Evolutionary conservation across 2,113 vertebrate genomes (phyloP).

Genomic region (Eleginops maclovinus): DNA sequence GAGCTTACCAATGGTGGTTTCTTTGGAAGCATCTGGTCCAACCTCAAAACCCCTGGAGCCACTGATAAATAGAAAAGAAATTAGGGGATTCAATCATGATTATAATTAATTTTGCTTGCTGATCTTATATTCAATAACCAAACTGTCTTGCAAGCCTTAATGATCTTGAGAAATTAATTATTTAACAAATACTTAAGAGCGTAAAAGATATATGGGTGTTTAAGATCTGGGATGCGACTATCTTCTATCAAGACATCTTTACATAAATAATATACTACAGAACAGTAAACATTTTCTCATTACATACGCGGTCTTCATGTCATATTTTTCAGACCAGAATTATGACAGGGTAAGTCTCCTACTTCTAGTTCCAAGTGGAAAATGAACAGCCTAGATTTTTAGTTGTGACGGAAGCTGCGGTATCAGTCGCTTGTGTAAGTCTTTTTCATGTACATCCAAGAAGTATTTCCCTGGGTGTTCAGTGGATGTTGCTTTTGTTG

Average conservation of each 20-base stretch:
- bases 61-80: background rate
- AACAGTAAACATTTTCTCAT: background rate
- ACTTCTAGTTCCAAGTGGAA: background rate
- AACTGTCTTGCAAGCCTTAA: background rate
- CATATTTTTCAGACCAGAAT: background rate
- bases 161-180: background rate
- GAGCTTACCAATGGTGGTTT: background rate
- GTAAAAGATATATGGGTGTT: background rate
- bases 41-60: background rate
- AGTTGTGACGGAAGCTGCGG: background rate
- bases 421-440: background rate
- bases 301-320: background rate
- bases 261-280: background rate
- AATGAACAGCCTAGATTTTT: background rate
- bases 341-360: background rate
- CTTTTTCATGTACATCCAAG: background rate
- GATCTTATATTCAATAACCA: slow-evolving; percentile 15
- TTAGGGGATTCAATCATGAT: background rate
- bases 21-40: background rate
- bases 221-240: background rate
- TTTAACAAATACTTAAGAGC: slow-evolving; percentile 5
- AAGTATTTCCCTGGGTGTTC: background rate
- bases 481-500: background rate
- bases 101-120: background rate
- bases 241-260: slow-evolving; percentile 1